Conservation (phyloP, 2,797 vertebrate species). For the Squalus acanthias region DNA sequence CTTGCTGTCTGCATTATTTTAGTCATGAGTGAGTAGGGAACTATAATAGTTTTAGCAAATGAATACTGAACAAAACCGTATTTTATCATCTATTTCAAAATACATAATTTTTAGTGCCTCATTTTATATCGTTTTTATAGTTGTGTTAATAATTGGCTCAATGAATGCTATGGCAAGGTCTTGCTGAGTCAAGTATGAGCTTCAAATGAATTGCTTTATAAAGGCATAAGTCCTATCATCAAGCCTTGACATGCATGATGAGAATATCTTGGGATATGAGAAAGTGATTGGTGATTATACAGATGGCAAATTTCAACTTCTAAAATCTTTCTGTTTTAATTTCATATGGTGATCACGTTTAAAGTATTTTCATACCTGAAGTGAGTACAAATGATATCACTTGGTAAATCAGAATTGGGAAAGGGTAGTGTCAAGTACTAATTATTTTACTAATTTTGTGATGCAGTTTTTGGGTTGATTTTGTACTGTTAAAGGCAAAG, state of each 20-base stretch:
- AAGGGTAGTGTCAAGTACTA: background rate
- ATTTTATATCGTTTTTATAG: background rate
- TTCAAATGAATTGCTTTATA: background rate
- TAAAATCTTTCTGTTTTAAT: background rate
- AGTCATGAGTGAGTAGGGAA: background rate
- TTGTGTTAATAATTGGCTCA: background rate
- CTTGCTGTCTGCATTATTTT: background rate
- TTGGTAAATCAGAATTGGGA: background rate
- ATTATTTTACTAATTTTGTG: background rate
- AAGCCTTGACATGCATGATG: background rate
- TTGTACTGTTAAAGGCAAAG: background rate
- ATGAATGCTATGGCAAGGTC: background rate
- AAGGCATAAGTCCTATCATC: background rate
- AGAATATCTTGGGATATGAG: background rate
- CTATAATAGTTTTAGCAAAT: background rate
- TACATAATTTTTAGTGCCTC: background rate
- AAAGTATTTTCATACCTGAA: background rate
- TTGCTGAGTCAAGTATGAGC: background rate
- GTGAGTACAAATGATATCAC: background rate
- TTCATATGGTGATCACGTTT: background rate
- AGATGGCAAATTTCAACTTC: background rate
- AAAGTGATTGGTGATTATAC: background rate
- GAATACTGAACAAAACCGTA: background rate
- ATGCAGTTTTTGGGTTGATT: background rate
- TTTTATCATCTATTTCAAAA: background rate